A percentile compares a stretch with the other conserved stretches of the same genome.
Evolutionary conservation across 2,888 invertebrate species (phyloP).

Genomic region (Pediacus dermestoides): DNA sequence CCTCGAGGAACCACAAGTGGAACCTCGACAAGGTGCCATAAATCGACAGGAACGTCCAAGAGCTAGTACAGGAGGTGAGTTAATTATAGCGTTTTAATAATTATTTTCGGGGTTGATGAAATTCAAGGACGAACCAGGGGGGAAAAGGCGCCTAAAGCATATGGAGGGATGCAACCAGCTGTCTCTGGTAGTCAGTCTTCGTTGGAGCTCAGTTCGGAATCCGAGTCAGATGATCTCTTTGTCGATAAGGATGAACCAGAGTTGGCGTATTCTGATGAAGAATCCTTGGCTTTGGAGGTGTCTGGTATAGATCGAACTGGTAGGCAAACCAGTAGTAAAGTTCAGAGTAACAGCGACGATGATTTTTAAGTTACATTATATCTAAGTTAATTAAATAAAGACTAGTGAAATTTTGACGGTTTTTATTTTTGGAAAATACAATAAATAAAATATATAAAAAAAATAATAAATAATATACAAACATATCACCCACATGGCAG

Average conservation of each 20-base stretch:
- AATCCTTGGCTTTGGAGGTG: slow-evolving; percentile 45
- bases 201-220: slow-evolving; percentile 42
- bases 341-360: slow-evolving; percentile 45
- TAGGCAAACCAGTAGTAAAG: slow-evolving; percentile 40
- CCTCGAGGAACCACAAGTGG: slow-evolving; percentile 33
- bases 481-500: slow-evolving; percentile 31
- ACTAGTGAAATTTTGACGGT: neutral
- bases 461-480: slow-evolving; percentile 13
- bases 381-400: neutral
- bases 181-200: slow-evolving; percentile 42
- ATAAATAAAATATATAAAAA: slow-evolving; percentile 11
- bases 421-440: neutral
- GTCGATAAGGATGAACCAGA: slow-evolving; percentile 48
- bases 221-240: slow-evolving; percentile 47
- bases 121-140: slow-evolving; percentile 1
- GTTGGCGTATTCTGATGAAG: slow-evolving; percentile 46
- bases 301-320: slow-evolving; percentile 42
- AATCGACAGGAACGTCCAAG: slow-evolving; percentile 52
- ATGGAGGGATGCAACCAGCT: slow-evolving; percentile 41
- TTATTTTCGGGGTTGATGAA: no score
- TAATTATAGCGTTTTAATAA: neutral
- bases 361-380: slow-evolving; percentile 32
- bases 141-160: slow-evolving; percentile 27
- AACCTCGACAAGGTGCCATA: slow-evolving; percentile 31
- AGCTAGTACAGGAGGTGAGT: slow-evolving; percentile 57